Evolutionary conservation across 2,888 invertebrate species (phyloP).

Genomic region (Eretmocerus hayati): DNA sequence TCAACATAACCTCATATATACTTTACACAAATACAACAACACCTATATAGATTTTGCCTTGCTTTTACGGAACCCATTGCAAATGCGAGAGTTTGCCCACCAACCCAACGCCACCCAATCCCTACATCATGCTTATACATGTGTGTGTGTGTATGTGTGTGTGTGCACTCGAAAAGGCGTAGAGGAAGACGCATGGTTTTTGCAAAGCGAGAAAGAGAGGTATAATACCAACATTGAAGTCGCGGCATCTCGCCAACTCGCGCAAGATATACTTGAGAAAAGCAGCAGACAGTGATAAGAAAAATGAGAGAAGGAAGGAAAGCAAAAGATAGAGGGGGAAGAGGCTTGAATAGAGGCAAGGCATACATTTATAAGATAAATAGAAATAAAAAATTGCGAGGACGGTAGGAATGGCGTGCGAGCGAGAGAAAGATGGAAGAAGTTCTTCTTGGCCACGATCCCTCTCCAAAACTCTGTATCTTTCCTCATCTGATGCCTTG

Average conservation of each 20-base stretch:
- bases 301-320: conserved; percentile 20
- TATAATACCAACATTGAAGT: conserved; percentile 11
- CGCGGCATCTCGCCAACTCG: no score
- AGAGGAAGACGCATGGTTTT: conserved; percentile 10
- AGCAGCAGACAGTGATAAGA: conserved; percentile 23
- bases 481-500: no score
- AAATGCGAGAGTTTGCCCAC: no score
- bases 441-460: background rate
- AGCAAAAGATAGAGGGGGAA: no score
- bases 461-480: background rate
- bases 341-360: background rate
- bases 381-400: background rate
- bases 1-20: background rate
- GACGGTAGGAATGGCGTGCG: background rate
- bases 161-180: background rate
- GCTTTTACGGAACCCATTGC: no score
- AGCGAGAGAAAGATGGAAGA: background rate
- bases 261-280: no score
- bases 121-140: no score
- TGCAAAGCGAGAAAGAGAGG: conserved; percentile 21
- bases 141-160: no score
- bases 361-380: background rate
- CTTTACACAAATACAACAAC: background rate
- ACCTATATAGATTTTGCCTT: no score
- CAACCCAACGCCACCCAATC: no score